Evolutionary conservation across 2,797 vertebrate species (phyloP).

Genomic region (Coreius guichenoti): DNA sequence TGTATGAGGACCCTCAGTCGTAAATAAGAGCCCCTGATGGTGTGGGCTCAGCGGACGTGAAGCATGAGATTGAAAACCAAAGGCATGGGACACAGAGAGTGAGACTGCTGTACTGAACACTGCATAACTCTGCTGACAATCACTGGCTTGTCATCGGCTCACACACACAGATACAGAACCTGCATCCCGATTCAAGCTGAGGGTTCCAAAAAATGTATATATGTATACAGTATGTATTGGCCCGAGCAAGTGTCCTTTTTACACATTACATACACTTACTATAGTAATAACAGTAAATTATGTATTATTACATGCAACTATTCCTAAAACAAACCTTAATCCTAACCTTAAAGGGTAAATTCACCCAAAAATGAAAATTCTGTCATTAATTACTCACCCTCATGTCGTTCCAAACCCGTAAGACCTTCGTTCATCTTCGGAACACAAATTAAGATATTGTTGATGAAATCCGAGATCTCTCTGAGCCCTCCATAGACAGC

Average conservation of each 20-base stretch:
- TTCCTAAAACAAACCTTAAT: neutral
- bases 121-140: constrained; percentile 78
- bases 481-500: too few relatives aligned
- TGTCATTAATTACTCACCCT: too few relatives aligned
- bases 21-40: constrained; percentile 81
- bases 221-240: neutral
- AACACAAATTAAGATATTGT: too few relatives aligned
- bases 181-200: neutral
- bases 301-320: neutral
- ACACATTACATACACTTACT: neutral
- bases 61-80: constrained; percentile 85
- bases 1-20: constrained; percentile 71
- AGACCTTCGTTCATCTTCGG: too few relatives aligned
- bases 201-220: neutral
- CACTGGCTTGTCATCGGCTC: constrained; percentile 72
- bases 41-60: constrained; percentile 77
- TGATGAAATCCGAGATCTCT: too few relatives aligned
- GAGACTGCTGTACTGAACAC: constrained; percentile 76
- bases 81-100: constrained; percentile 74
- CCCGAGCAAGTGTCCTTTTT: neutral
- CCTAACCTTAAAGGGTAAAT: neutral
- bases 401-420: too few relatives aligned
- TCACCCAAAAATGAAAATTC: too few relatives aligned
- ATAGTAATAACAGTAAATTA: neutral
- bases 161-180: constrained; percentile 64